Percentiles rank a stretch among this genome's conserved stretches.
These are phyloP conservation scores for Centropus bengalensis DNA, from an alignment of 2,113 vertebrate species.

Conservation along the genomic window DNA sequence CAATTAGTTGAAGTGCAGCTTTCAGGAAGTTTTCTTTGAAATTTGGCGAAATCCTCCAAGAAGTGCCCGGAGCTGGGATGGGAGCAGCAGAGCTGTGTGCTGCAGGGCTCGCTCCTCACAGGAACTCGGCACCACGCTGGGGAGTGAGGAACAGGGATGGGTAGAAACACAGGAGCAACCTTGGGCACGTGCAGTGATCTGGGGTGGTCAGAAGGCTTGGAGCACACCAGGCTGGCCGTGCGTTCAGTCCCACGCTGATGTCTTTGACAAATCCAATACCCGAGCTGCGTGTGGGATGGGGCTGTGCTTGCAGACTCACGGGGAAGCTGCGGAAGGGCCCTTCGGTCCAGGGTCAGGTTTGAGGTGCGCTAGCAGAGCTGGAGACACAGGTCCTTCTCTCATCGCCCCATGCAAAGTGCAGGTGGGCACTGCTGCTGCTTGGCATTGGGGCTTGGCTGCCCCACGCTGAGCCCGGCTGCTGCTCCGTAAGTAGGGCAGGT, in stretches of 20 bases:
- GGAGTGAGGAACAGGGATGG: neutral
- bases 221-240: fast-evolving
- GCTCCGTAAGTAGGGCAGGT: neutral
- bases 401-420: fast-evolving
- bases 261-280: neutral
- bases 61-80: neutral
- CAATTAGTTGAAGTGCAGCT: slow-evolving; percentile 63
- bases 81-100: fast-evolving
- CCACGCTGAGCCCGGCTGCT: neutral
- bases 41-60: slow-evolving; percentile 25
- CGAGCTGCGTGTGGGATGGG: neutral
- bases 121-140: fast-evolving
- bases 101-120: neutral
- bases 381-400: fast-evolving
- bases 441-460: fast-evolving
- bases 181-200: fast-evolving
- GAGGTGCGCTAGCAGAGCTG: fast-evolving
- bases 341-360: fast-evolving
- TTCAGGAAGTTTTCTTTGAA: slow-evolving; percentile 71
- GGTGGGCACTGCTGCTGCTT: neutral
- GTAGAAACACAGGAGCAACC: neutral
- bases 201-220: neutral
- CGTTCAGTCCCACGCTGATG: fast-evolving
- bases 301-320: fast-evolving
- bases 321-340: neutral